Base-by-base conservation (phyloP, 2,797 vertebrate species). In the Dicrostonyx torquatus region DNA sequence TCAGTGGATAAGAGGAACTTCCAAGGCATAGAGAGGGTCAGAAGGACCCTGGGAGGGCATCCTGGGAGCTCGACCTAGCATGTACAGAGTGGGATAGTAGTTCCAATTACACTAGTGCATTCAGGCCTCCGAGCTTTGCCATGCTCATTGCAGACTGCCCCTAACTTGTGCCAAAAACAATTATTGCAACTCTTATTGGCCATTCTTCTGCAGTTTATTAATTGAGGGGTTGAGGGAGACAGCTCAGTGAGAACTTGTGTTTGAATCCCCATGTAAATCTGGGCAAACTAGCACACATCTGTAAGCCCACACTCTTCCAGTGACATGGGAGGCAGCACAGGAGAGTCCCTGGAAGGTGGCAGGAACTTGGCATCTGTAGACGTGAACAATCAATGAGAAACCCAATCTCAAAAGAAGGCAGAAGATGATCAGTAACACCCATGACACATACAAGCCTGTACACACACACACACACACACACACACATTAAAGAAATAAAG, bases 121-220 rank as follows among this genome's bases (percentile, higher is more conserved):
- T 94, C 78, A 37, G 89, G 50, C 86, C 40, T 18, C 0, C 34
- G 34, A 72, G 37, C 40, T 84, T 50, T 15, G 4, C 34, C 26
- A 20, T 37, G 2, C 12, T 0, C 15, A 4, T 0, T 72, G 58
- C 76, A 89, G 60, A 84, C 26, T 66, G 10, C 29, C 37, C 37
- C 62, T 64, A 62, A 80, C 31, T 88, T 73, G 18, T 31, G 45
- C 58, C 45, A 87, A 17, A 20, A 50, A 29, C 34, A 80, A 26
- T 40, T 26, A n/a, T 10, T 40, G 55, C 14, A 68, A 78, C 40
- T 40, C 18, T 48, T 58, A 58, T 13, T 66, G 55, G 48, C 66
- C 45, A 90, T 60, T 13, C 45, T 76, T 78, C 89, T 86, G 13
- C 34, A 34, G 48, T 58, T 92, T 50, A 93, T 88, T 22, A 96